These are phyloP conservation scores for Galagoides demidoff DNA, from an alignment of 2,797 vertebrate genomes.

Conservation along the genomic window DNA sequence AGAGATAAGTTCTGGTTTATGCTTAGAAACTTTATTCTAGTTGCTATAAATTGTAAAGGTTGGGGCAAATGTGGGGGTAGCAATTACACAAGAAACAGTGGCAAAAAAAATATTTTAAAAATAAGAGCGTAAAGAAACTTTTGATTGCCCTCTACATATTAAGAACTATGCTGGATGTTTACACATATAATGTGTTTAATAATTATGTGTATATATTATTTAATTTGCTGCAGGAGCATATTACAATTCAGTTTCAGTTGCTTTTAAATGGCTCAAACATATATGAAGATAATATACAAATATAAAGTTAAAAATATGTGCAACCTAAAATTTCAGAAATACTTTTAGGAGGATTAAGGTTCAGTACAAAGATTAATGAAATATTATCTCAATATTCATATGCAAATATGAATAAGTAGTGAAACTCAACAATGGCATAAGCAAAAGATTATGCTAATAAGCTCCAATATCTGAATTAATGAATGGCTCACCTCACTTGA, in stretches of 20 bases:
- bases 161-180: not conserved
- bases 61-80: not conserved
- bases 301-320: slow-evolving; percentile 73
- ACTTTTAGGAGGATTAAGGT: slow-evolving; percentile 79
- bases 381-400: slow-evolving; percentile 82
- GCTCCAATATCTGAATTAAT: slow-evolving; percentile 85
- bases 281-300: slow-evolving; percentile 58
- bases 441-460: slow-evolving; percentile 84
- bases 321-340: slow-evolving; percentile 60
- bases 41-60: not conserved
- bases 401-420: slow-evolving; percentile 80
- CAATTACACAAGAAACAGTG: not conserved
- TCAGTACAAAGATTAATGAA: slow-evolving; percentile 84
- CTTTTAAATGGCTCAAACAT: slow-evolving; percentile 59
- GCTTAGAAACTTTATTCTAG: not conserved
- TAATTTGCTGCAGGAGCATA: not conserved
- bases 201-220: not conserved
- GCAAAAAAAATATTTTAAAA: not conserved
- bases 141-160: not conserved
- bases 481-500: slow-evolving; percentile 81
- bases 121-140: not conserved
- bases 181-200: not conserved
- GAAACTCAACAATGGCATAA: slow-evolving; percentile 75
- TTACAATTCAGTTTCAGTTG: slow-evolving; percentile 20
- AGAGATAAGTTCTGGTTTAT: not conserved